Percentiles rank a stretch among this genome's conserved stretches.
These are phyloP conservation scores for Noctua comes DNA, from an alignment of 2,888 invertebrate species.

Conservation along the genomic window DNA sequence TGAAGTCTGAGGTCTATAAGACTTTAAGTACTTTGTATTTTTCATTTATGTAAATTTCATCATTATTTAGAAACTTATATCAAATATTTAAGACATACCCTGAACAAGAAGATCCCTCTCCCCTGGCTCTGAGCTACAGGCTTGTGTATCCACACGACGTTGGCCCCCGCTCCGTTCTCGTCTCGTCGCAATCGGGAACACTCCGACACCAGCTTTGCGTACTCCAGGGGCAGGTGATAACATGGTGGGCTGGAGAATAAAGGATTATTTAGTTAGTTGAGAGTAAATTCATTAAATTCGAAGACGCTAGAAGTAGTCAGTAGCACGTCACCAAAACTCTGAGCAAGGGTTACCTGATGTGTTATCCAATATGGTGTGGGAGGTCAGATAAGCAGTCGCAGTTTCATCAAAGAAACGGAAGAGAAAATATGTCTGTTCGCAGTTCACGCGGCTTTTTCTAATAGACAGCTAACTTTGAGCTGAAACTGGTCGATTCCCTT, in stretches of 20 bases:
- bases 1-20: background rate
- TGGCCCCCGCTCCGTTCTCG: slow-evolving; percentile 83
- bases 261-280: no score
- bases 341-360: background rate
- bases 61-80: background rate
- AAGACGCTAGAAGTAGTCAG: background rate
- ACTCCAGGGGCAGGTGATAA: slow-evolving; percentile 95
- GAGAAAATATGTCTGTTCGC: background rate
- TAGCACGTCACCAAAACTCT: background rate
- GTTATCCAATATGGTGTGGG: background rate
- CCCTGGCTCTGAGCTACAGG: slow-evolving; percentile 96
- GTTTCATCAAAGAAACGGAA: background rate
- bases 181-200: slow-evolving; percentile 90
- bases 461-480: background rate
- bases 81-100: slow-evolving; percentile 86
- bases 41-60: background rate
- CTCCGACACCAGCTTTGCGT: slow-evolving; percentile 95
- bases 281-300: background rate
- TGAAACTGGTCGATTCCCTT: no score
- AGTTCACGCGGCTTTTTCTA: background rate
- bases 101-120: slow-evolving; percentile 95
- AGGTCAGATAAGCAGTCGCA: background rate
- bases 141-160: slow-evolving; percentile 96
- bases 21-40: background rate
- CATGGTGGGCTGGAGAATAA: slow-evolving; percentile 92